Conservation (phyloP, 2,797 vertebrate species). For the Smutsia gigantea region DNA sequence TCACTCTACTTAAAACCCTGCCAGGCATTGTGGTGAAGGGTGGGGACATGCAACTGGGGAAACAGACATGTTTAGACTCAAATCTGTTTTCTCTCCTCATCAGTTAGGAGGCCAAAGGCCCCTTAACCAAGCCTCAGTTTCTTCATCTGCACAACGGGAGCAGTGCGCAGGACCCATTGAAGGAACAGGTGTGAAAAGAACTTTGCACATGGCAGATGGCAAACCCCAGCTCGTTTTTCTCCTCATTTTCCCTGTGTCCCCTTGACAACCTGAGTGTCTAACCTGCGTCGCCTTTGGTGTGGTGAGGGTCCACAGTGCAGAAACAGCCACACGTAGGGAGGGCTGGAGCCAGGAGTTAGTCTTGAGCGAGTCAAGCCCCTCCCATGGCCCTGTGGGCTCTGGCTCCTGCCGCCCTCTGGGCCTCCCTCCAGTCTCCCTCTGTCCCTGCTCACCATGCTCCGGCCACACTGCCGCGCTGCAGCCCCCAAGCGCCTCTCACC, state of each 20-base stretch:
- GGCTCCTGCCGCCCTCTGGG: not conserved
- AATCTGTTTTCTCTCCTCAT: not conserved
- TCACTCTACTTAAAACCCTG: not conserved
- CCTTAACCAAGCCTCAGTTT: not conserved
- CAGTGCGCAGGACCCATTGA: not conserved
- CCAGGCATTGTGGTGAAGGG: not conserved
- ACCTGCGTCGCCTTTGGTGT: not conserved
- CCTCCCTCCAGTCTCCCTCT: not conserved
- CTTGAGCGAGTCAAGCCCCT: not conserved
- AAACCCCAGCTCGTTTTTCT: not conserved
- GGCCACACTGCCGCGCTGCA: no score
- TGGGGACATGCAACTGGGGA: not conserved
- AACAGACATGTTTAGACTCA: not conserved
- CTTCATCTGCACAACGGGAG: not conserved
- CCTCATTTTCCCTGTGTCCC: not conserved
- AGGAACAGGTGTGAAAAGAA: not conserved
- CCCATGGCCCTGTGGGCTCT: accelerated
- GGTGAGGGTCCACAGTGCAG: not conserved
- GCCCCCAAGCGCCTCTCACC: not conserved
- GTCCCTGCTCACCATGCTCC: not conserved
- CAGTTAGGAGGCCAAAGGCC: not conserved
- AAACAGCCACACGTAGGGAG: not conserved
- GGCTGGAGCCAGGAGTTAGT: accelerated
- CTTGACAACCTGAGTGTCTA: not conserved
- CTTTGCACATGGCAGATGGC: not conserved